phyloP scores from a whole-genome alignment of 2,797 vertebrate species.

The Capromys pilorides region DNA sequence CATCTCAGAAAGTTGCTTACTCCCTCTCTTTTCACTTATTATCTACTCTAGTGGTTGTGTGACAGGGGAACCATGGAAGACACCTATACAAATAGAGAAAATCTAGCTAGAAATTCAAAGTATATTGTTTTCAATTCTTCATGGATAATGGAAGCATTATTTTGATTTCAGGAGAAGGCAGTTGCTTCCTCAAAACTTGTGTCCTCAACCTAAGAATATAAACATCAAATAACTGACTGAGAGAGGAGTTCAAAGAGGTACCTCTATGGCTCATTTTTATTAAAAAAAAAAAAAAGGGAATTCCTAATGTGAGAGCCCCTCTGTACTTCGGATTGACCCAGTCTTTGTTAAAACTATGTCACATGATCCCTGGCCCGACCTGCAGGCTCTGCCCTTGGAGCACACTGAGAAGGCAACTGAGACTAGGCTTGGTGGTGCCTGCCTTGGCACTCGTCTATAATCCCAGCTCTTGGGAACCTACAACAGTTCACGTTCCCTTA shows the following conservation, averaged over 20 bases:
- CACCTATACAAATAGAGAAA: neutral
- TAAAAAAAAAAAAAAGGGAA: neutral
- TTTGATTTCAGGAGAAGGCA: neutral
- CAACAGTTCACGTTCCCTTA: neutral
- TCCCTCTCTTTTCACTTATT: neutral
- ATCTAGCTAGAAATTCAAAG: neutral
- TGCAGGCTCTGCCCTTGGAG: too few relatives aligned
- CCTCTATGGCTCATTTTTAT: neutral
- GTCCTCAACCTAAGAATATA: rapidly evolving
- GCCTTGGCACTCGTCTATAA: too few relatives aligned
- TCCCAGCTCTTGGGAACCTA: too few relatives aligned
- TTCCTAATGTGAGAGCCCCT: neutral
- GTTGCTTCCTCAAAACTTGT: neutral
- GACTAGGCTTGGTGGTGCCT: too few relatives aligned
- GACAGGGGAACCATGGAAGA: neutral
- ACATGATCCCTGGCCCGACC: too few relatives aligned
- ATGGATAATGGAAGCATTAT: neutral
- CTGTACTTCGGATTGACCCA: neutral
- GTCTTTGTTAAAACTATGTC: neutral
- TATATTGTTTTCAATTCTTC: neutral
- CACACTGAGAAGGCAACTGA: too few relatives aligned
- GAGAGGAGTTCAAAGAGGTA: neutral
- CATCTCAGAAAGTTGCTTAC: neutral
- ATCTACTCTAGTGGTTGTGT: neutral
- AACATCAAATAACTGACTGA: neutral